Percentiles rank a stretch among this genome's conserved stretches.
phyloP scores from a whole-genome alignment of 2,113 vertebrate species.

The Syngnathus typhle region DNA sequence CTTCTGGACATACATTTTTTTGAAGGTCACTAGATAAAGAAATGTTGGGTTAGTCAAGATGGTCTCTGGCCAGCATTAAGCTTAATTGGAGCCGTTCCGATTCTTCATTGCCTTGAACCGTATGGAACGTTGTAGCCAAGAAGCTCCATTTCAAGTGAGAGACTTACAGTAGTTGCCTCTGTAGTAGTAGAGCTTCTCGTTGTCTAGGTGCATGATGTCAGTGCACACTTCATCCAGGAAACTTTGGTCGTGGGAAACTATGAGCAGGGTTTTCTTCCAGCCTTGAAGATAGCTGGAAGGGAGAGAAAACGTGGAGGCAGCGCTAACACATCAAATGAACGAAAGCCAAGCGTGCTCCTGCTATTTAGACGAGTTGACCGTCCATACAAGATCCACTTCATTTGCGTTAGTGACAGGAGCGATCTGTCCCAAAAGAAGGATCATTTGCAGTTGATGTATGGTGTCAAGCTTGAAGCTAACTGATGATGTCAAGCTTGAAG shows the following conservation, averaged over 20 bases:
- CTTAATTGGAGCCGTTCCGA: neutral
- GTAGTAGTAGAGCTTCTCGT: conserved; percentile 87
- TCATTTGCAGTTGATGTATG: neutral
- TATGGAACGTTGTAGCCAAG: neutral
- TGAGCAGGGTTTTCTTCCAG: conserved; percentile 89
- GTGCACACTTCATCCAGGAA: conserved; percentile 92
- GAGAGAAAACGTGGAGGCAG: neutral
- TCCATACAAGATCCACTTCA: too few relatives aligned
- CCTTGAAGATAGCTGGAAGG: conserved; percentile 80
- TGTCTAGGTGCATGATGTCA: conserved; percentile 83
- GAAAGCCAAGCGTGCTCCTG: too few relatives aligned
- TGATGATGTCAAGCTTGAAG: neutral
- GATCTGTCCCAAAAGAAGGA: too few relatives aligned
- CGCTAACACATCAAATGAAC: too few relatives aligned
- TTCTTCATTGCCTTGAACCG: neutral
- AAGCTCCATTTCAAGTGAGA: neutral
- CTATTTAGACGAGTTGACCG: too few relatives aligned
- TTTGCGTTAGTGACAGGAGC: too few relatives aligned
- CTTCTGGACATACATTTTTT: conserved; percentile 93
- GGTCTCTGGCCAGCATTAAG: neutral
- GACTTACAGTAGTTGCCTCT: conserved; percentile 86
- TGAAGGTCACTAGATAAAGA: conserved; percentile 78
- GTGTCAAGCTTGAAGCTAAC: neutral
- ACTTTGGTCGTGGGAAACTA: conserved; percentile 91
- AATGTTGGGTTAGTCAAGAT: neutral